Evolutionary conservation across 1,140 invertebrate species (phyloP).

Genomic region (Homalodisca vitripennis): DNA sequence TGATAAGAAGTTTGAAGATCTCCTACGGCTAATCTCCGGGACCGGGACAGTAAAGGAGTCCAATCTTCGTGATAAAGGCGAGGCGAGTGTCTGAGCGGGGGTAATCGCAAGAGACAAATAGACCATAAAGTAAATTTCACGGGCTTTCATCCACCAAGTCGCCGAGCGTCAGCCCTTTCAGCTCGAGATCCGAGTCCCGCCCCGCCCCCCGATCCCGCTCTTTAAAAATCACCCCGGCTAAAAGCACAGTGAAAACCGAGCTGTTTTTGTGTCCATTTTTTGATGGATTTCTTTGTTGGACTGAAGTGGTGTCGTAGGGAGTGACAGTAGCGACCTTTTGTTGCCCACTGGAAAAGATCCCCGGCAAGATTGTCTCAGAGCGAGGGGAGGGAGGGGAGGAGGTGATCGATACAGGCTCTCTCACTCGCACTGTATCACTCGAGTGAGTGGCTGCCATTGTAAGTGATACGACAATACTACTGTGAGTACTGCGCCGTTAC

Average conservation of each 20-base stretch:
- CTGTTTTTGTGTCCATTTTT: constrained; percentile 31
- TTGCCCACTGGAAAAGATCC: constrained; percentile 7
- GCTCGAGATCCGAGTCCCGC: not conserved
- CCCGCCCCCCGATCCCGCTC: constrained; percentile 21
- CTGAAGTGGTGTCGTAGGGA: constrained; percentile 24
- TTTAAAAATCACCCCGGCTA: constrained; percentile 29
- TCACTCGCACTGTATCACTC: not conserved
- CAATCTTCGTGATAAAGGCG: constrained; percentile 7
- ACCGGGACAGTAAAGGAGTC: not conserved
- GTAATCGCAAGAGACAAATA: constrained; percentile 14
- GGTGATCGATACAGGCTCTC: constrained; percentile 8
- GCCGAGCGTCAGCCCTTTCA: constrained; percentile 20
- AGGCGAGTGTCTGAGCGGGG: not conserved
- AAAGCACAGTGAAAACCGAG: constrained; percentile 31
- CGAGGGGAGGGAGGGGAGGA: not conserved
- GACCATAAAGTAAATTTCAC: constrained; percentile 26
- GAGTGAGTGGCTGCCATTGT: no score
- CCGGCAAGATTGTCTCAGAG: constrained; percentile 13
- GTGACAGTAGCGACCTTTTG: constrained; percentile 31
- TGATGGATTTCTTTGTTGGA: constrained; percentile 30
- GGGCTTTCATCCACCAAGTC: not conserved
- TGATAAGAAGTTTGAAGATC: constrained; percentile 5
- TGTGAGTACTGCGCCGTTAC: no score
- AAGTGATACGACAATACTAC: no score
- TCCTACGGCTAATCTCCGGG: constrained; percentile 10